phyloP scores from a whole-genome alignment of 2,888 invertebrate species.

The Euzophera pinguis region DNA sequence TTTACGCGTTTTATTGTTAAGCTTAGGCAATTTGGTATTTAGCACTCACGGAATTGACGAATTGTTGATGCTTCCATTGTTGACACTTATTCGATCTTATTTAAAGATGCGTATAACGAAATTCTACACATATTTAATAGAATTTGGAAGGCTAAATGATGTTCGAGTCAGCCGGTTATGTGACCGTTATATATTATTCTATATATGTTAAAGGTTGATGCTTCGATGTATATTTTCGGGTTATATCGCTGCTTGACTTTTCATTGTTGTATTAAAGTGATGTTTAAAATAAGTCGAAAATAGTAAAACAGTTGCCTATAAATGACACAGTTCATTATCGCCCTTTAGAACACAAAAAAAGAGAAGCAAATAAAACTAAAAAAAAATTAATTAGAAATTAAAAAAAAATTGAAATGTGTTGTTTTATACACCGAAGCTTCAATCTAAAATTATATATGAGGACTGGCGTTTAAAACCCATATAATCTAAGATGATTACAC shows the following conservation, averaged over 20 bases:
- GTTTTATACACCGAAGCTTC: not conserved
- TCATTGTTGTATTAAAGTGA: no score
- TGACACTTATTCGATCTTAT: constrained; percentile 35
- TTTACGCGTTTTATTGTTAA: constrained; percentile 52
- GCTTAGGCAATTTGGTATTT: constrained; percentile 58
- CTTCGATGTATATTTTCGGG: not conserved
- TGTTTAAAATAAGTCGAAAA: no score
- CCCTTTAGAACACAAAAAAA: no score
- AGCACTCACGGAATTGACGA: constrained; percentile 76
- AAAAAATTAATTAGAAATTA: no score
- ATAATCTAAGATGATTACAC: not conserved
- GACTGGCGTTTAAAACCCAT: not conserved
- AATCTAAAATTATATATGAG: not conserved
- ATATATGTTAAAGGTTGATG: not conserved
- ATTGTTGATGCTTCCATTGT: constrained; percentile 71
- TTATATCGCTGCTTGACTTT: no score
- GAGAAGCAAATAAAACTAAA: no score
- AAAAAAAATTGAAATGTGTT: no score
- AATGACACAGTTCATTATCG: no score
- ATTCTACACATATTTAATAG: not conserved
- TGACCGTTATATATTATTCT: no score
- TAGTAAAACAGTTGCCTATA: no score
- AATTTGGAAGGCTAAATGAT: not conserved
- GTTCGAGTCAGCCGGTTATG: no score
- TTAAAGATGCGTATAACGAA: constrained; percentile 37